Evolutionary conservation across 2,113 vertebrate genomes (phyloP).

Genomic region (Pachyramphus minor): DNA sequence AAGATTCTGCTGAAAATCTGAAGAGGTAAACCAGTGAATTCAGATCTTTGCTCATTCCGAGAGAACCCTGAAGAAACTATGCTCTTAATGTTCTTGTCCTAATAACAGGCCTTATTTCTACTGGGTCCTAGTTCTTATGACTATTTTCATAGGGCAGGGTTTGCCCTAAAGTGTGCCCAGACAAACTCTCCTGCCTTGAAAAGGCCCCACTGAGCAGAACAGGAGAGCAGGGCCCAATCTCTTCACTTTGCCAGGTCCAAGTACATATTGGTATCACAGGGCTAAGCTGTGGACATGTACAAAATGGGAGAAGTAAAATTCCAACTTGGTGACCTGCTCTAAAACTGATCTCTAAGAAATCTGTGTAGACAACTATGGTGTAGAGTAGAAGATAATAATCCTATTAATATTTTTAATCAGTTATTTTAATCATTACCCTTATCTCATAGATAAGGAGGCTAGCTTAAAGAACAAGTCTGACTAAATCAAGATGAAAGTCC

Average conservation of each 20-base stretch:
- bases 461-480: not conserved
- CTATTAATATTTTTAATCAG: not conserved
- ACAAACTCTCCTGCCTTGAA: not conserved
- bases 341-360: not conserved
- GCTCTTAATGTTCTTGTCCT: not conserved
- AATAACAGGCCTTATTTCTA: not conserved
- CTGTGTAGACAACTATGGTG: not conserved
- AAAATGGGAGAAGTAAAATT: not conserved
- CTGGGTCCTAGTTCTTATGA: not conserved
- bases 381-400: not conserved
- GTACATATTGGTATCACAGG: not conserved
- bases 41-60: not conserved
- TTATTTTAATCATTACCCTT: not conserved
- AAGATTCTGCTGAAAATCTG: slow-evolving; percentile 71
- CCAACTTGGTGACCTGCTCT: not conserved
- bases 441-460: not conserved
- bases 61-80: not conserved
- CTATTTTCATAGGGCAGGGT: not conserved
- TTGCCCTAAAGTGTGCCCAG: not conserved
- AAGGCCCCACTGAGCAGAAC: not conserved
- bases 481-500: not conserved
- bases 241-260: not conserved
- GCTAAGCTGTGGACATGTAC: not conserved
- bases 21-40: slow-evolving; percentile 80
- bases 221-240: not conserved